Percentiles rank a stretch among this genome's conserved stretches.
phyloP scores from a whole-genome alignment of 2,797 vertebrate species.

The Chanos chanos region DNA sequence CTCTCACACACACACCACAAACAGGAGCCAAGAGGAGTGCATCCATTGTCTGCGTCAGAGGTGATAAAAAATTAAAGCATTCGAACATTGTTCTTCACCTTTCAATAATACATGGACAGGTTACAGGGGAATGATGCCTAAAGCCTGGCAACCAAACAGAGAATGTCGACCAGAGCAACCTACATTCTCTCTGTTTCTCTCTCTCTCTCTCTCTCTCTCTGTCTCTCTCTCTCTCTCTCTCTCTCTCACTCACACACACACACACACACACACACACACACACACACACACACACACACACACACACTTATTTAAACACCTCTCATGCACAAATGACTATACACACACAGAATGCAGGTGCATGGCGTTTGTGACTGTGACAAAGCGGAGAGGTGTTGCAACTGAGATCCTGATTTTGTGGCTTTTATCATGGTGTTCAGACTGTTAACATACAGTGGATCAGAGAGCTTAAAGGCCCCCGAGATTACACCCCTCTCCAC shows the following conservation, averaged over 20 bases:
- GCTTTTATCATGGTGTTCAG: too few species aligned
- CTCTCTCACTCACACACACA: background rate
- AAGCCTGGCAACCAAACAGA: too few species aligned
- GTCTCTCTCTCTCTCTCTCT: background rate
- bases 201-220: background rate
- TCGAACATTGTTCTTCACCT: background rate
- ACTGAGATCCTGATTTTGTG: too few species aligned
- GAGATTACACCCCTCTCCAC: too few species aligned
- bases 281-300: background rate
- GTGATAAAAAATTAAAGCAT: background rate
- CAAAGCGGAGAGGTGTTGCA: too few species aligned
- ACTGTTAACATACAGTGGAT: too few species aligned
- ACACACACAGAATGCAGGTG: too few species aligned
- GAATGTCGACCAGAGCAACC: too few species aligned
- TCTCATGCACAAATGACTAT: background rate
- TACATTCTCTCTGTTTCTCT: background rate
- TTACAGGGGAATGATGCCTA: background rate
- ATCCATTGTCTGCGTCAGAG: background rate
- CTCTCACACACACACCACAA: too few species aligned
- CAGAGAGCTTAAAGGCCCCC: too few species aligned
- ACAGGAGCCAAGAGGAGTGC: too few species aligned
- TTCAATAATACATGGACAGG: conserved; percentile 5
- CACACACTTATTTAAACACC: background rate
- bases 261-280: background rate
- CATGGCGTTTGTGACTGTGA: too few species aligned